These are phyloP conservation scores for Procapra przewalskii DNA, from an alignment of 2,113 vertebrate species.

Conservation along the genomic window DNA sequence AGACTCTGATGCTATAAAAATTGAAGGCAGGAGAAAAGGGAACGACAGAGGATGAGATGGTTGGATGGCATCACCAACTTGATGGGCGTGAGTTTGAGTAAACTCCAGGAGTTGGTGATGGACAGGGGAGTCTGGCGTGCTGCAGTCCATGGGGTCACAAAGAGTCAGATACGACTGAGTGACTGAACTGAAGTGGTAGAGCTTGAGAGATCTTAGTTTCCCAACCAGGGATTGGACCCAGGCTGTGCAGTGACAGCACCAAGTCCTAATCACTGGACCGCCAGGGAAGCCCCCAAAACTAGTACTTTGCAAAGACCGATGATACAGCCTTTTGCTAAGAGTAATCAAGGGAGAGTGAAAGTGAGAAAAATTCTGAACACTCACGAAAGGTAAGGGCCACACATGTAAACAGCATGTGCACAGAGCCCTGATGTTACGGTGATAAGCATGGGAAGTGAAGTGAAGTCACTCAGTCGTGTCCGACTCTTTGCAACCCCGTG, in stretches of 20 bases:
- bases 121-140: not conserved
- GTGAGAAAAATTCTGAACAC: not conserved
- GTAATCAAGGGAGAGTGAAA: not conserved
- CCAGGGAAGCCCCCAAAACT: not conserved
- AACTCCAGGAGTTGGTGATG: not conserved
- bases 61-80: not conserved
- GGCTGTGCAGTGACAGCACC: not conserved
- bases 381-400: not conserved
- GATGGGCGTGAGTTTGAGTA: not conserved
- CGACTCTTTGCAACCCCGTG: no score
- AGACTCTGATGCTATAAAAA: not conserved
- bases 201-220: not conserved
- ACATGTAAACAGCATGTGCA: not conserved
- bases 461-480: no score
- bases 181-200: not conserved
- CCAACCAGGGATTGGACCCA: no score
- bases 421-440: accelerated
- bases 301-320: not conserved
- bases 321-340: not conserved
- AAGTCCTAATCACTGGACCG: not conserved
- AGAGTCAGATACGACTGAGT: not conserved
- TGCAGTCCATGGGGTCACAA: not conserved
- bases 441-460: not conserved
- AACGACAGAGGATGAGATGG: not conserved
- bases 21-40: not conserved